These are phyloP conservation scores for Drosophila ustulata DNA, from an alignment of 2,888 invertebrate genomes.

Conservation along the genomic window DNA sequence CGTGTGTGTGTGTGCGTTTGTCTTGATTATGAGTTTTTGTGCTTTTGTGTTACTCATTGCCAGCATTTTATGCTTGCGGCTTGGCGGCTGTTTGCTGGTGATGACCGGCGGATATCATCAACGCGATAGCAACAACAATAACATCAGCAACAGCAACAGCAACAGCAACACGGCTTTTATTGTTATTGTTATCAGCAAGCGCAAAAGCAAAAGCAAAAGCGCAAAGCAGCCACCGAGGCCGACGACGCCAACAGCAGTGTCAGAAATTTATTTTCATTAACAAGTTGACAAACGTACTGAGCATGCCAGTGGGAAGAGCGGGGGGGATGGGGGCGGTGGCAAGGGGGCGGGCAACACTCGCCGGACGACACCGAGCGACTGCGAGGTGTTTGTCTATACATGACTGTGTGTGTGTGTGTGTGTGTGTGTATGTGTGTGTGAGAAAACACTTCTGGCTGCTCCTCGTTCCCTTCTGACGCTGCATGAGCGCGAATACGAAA, in stretches of 20 bases:
- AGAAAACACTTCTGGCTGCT: neutral
- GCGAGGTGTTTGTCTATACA: neutral
- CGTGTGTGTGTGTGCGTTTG: conserved; percentile 1
- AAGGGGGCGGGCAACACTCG: neutral
- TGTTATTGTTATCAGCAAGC: conserved; percentile 56
- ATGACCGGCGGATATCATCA: conserved; percentile 73
- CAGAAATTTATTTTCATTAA: conserved; percentile 75
- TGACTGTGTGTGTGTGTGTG: neutral
- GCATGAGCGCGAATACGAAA: conserved; percentile 1
- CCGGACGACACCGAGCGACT: neutral
- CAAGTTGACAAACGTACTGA: conserved; percentile 55
- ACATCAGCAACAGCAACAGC: conserved; percentile 14
- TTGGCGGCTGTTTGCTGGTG: conserved; percentile 44
- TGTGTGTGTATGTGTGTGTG: neutral
- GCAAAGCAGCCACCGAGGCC: conserved; percentile 8
- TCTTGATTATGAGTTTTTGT: conserved; percentile 20
- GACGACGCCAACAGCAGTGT: conserved; percentile 34
- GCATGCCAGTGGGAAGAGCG: conserved; percentile 18
- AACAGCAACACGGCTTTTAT: conserved; percentile 38
- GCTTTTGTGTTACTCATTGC: conserved; percentile 46
- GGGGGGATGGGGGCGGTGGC: neutral
- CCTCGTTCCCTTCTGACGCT: neutral
- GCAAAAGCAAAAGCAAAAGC: conserved; percentile 3
- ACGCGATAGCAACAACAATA: conserved; percentile 30
- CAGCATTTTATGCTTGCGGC: conserved; percentile 38